Evolutionary conservation across 2,113 vertebrate genomes (phyloP).

Genomic region (Procapra przewalskii): DNA sequence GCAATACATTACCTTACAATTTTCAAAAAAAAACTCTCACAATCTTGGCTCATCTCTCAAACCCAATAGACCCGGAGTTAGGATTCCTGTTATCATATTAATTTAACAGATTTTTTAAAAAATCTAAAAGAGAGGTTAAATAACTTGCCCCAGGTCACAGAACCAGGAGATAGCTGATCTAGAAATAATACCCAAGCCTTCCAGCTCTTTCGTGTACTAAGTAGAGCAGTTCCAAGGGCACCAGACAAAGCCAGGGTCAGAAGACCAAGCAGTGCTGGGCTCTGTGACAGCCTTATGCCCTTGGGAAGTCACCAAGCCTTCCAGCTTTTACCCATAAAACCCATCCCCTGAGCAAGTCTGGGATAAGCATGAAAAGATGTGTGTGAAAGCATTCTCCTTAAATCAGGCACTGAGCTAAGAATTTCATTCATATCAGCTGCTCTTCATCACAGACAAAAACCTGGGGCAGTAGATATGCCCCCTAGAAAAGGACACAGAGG

Average conservation of each 20-base stretch:
- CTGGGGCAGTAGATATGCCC: background rate
- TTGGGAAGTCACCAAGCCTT: background rate
- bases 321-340: background rate
- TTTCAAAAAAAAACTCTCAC: background rate
- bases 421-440: background rate
- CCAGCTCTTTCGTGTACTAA: background rate
- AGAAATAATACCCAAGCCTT: background rate
- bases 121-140: conserved; percentile 22
- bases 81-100: background rate
- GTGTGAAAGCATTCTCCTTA: background rate
- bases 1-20: background rate
- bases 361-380: background rate
- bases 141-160: background rate
- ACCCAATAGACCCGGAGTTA: background rate
- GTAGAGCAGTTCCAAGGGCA: background rate
- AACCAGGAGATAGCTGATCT: conserved; percentile 14
- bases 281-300: background rate
- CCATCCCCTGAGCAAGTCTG: background rate
- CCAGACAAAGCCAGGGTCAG: background rate
- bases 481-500: background rate
- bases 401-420: background rate
- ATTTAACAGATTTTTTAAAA: background rate
- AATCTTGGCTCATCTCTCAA: conserved; percentile 3
- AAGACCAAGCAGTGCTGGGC: background rate
- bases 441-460: background rate